phyloP scores from a whole-genome alignment of 35 echinoderm and acorn worm genomes.

The Patiria miniata region DNA sequence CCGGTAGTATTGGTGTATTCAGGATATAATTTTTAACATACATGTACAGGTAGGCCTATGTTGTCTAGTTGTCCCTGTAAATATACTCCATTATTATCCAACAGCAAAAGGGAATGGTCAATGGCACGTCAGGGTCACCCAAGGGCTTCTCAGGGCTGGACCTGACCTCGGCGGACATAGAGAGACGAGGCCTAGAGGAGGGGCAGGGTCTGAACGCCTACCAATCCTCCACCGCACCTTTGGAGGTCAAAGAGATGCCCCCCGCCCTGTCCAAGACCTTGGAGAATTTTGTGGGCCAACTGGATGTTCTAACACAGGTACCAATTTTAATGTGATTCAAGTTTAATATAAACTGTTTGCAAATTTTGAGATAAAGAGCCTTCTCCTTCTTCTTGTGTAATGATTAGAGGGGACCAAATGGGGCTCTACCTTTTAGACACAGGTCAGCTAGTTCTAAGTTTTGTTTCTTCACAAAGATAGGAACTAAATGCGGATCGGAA shows the following conservation, averaged over 20 bases:
- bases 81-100: not conserved
- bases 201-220: not conserved
- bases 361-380: too few species aligned
- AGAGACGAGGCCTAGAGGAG: constrained; percentile 60
- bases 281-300: constrained; percentile 89
- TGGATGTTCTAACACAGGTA: constrained; percentile 98
- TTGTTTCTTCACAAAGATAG: too few species aligned
- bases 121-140: not conserved
- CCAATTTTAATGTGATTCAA: not conserved
- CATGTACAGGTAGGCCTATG: too few species aligned
- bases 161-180: constrained; percentile 88
- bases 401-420: too few species aligned
- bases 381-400: too few species aligned
- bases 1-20: too few species aligned
- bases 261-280: constrained; percentile 87
- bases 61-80: too few species aligned
- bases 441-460: too few species aligned
- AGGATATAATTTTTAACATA: too few species aligned
- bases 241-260: constrained; percentile 96
- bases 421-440: too few species aligned
- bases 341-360: not conserved
- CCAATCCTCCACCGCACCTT: constrained; percentile 54
- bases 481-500: too few species aligned
- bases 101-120: not conserved
- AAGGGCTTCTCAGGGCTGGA: constrained; percentile 57